A percentile compares a stretch with the other conserved stretches of the same genome.
Conservation (phyloP, 2,797 vertebrate species). For the Ptychadena robeensis region DNA sequence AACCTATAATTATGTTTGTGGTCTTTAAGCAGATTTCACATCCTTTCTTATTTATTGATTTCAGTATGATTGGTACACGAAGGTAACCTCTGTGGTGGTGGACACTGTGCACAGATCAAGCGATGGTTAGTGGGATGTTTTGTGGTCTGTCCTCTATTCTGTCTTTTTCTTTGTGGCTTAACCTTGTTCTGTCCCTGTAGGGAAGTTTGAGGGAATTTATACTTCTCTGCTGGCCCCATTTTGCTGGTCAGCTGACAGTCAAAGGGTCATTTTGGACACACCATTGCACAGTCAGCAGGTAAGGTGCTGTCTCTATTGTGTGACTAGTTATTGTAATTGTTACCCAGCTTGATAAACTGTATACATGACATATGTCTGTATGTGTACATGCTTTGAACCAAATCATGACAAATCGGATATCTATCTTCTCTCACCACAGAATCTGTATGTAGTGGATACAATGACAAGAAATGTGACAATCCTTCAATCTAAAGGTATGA, state of each 20-base stretch:
- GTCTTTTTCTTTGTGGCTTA: too few relatives aligned
- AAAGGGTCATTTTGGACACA: constrained; percentile 83
- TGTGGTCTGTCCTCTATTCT: not conserved
- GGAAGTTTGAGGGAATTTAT: constrained; percentile 91
- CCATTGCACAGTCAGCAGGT: constrained; percentile 90
- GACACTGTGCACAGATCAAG: constrained; percentile 81
- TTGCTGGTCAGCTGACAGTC: constrained; percentile 95
- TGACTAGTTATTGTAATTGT: not conserved
- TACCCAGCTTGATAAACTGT: too few relatives aligned
- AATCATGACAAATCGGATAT: not conserved
- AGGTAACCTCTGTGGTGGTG: constrained; percentile 86
- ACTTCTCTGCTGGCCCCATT: constrained; percentile 78
- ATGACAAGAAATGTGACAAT: constrained; percentile 71
- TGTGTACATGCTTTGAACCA: too few relatives aligned
- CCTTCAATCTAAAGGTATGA: constrained; percentile 74
- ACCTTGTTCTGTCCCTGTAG: constrained; percentile 69
- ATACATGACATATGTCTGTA: too few relatives aligned
- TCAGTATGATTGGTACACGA: constrained; percentile 96
- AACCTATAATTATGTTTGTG: too few relatives aligned
- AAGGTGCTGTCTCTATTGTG: not conserved
- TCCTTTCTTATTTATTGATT: constrained; percentile 24
- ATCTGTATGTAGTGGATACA: constrained; percentile 79
- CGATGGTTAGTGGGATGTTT: constrained; percentile 75
- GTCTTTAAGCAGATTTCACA: too few relatives aligned
- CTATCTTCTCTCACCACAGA: constrained; percentile 67